Percentiles rank a stretch among this genome's conserved stretches.
phyloP scores from a whole-genome alignment of 2,113 vertebrate species.

The Silurus meridionalis region DNA sequence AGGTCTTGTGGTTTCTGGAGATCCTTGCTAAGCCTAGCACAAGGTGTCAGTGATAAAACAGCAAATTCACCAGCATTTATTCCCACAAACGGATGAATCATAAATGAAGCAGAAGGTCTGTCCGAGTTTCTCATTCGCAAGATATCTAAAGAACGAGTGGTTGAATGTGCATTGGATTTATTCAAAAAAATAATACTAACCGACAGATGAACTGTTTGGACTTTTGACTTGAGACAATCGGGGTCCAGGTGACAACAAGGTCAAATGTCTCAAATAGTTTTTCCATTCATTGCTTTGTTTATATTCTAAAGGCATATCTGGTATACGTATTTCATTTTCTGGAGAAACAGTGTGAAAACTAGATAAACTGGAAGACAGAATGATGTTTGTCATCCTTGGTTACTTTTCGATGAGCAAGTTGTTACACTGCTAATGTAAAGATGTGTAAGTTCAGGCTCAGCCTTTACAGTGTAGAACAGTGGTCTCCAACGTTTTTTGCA shows the following conservation, averaged over 20 bases:
- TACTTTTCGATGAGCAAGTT: not conserved
- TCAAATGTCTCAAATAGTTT: not conserved
- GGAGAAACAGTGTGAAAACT: not conserved
- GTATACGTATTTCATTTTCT: not conserved
- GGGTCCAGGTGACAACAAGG: not conserved
- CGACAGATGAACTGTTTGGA: not conserved
- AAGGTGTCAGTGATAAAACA: not conserved
- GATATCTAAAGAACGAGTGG: not conserved
- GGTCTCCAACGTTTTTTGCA: too few relatives aligned
- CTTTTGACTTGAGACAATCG: not conserved
- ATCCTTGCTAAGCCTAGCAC: not conserved
- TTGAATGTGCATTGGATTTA: not conserved
- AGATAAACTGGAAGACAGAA: not conserved
- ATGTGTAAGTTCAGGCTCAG: constrained; percentile 6
- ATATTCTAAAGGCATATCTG: not conserved
- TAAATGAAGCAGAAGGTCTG: not conserved
- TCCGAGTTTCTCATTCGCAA: not conserved
- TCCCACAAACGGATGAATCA: not conserved
- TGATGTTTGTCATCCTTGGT: not conserved
- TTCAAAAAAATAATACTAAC: not conserved
- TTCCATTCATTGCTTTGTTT: not conserved
- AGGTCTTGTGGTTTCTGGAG: not conserved
- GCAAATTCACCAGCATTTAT: not conserved
- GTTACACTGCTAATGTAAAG: not conserved
- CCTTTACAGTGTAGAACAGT: not conserved